These are phyloP conservation scores for Diabrotica virgifera DNA, from an alignment of 1,140 invertebrate species.

Conservation along the genomic window DNA sequence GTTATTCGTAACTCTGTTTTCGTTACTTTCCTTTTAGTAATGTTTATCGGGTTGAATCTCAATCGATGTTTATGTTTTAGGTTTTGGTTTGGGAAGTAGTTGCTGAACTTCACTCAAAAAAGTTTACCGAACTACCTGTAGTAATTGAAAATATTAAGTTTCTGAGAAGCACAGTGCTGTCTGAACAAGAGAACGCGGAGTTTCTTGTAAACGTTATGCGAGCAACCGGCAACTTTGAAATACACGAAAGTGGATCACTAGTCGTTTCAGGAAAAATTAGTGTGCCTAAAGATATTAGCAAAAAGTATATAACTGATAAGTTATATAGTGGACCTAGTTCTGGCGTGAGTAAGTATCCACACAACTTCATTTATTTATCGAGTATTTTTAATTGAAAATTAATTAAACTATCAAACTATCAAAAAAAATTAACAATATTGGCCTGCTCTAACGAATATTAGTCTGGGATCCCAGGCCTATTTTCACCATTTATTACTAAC, in stretches of 20 bases:
- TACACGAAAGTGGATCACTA: constrained; percentile 79
- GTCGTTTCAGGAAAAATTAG: constrained; percentile 74
- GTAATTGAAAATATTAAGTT: constrained; percentile 85
- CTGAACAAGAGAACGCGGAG: constrained; percentile 73
- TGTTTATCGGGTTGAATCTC: too few relatives aligned
- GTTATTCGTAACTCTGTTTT: too few relatives aligned
- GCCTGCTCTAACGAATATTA: too few relatives aligned
- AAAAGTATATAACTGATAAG: too few relatives aligned
- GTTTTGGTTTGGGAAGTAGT: constrained; percentile 88
- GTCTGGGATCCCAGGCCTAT: too few relatives aligned
- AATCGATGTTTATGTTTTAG: constrained; percentile 37
- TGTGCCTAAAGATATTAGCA: constrained; percentile 44
- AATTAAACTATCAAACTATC: too few relatives aligned
- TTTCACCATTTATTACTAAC: too few relatives aligned
- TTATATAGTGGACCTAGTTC: neutral
- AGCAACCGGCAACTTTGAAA: constrained; percentile 81
- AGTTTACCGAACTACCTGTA: constrained; percentile 76
- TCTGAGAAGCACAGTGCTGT: constrained; percentile 85
- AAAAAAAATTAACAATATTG: too few relatives aligned
- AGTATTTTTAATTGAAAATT: too few relatives aligned
- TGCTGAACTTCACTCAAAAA: constrained; percentile 73
- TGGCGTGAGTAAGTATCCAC: constrained; percentile 35
- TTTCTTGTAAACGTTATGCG: constrained; percentile 86
- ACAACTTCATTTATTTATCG: too few relatives aligned
- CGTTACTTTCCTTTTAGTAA: too few relatives aligned